Evolutionary conservation across 2,888 invertebrate genomes (phyloP), one percentile per base, ranked within the genome.

Genomic region (Drosophila yooni): DNA sequence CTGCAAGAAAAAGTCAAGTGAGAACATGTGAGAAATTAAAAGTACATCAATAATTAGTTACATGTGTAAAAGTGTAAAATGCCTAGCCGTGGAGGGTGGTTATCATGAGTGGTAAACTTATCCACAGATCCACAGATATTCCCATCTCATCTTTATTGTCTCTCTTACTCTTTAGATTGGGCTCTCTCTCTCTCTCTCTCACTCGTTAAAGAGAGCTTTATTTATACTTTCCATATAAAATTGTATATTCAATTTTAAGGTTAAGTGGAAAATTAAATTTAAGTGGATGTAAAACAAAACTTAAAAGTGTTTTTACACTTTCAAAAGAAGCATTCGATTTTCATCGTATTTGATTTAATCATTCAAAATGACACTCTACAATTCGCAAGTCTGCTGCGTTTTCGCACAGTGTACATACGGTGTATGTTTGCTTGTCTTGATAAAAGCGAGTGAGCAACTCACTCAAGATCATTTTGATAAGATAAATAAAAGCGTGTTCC

Each of bases 381-480:
- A 59, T 36, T 59, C 7, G 10, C 34, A 36, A 46, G 10, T n/a
- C 3, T 58, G 21, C 15, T 15, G 2, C 2, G 2, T 68, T 81
- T 77, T 43, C 3, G 40, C 27, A 2, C 72, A 75, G 79, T 89
- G 85, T 38, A 18, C 7, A 52, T 7, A 51, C 21, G 21, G 21
- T 21, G 21, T 21, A 40, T 43, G 13, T 8, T 10, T 57, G 13
- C n/a, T 36, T 51, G 48, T 43, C 33, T 52, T 54, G 70, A 67
- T 61, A 66, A 53, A 36, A 21, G 0, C 34, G 3, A 66, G 27
- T 27, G 31, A 65, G 63, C 60, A 58, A 63, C 0, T 8, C 48
- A 58, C 70, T 82, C 90, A 88, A 88, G 90, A 88, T 88, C 86
- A 75, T 40, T 83, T 88, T 83, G 87, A 88, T 88, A 88, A 88